Evolutionary conservation across 2,797 vertebrate genomes (phyloP).

Genomic region (Buceros bicornis): DNA sequence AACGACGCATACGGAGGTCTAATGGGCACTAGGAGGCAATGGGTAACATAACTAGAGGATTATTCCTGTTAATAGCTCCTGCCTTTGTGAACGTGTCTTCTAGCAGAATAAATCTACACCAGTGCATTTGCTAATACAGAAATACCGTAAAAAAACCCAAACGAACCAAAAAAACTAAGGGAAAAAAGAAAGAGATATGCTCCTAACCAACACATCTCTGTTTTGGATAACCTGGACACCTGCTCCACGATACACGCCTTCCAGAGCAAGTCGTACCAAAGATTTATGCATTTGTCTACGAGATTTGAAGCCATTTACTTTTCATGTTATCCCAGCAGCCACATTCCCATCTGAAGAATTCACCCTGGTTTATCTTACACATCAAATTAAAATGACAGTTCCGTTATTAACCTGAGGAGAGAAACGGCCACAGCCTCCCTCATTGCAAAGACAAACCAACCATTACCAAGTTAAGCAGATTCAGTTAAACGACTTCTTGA

Average conservation of each 20-base stretch:
- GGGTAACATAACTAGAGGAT: background rate
- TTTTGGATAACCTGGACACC: background rate
- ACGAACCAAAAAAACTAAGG: background rate
- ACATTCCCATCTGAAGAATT: background rate
- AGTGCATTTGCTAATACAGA: background rate
- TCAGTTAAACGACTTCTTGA: background rate
- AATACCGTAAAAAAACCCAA: background rate
- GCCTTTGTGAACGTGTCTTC: background rate
- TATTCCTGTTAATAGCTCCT: background rate
- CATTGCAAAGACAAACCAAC: background rate
- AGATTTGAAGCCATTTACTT: background rate
- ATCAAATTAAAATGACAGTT: background rate
- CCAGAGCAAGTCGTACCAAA: background rate
- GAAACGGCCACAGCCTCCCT: background rate
- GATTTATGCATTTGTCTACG: background rate
- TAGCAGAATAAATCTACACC: background rate
- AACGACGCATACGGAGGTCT: background rate
- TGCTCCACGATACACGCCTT: accelerated
- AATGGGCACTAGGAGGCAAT: background rate
- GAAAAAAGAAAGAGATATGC: background rate
- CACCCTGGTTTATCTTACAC: background rate
- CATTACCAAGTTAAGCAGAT: background rate
- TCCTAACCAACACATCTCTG: background rate
- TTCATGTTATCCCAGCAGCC: background rate
- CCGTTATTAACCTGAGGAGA: background rate